Percentiles rank a stretch among this genome's conserved stretches.
Conservation (phyloP, 1,140 invertebrate genomes). For the Cataglyphis hispanica region DNA sequence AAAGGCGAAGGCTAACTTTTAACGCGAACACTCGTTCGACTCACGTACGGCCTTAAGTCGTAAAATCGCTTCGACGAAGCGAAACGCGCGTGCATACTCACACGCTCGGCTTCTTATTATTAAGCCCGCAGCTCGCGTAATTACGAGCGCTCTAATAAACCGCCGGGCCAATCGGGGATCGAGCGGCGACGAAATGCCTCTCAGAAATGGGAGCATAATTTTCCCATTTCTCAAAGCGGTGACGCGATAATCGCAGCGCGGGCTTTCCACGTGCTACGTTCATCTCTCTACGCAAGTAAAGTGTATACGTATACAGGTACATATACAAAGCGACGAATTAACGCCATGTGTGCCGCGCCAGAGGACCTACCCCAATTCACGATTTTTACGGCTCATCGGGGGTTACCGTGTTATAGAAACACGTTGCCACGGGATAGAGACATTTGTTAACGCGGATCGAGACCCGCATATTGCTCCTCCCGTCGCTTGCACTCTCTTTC, state of each 20-base stretch:
- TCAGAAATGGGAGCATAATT: constrained; percentile 60
- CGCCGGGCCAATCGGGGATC: constrained; percentile 50
- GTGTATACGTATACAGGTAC: constrained; percentile 10
- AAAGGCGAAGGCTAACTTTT: constrained; percentile 14
- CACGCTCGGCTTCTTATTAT: constrained; percentile 51
- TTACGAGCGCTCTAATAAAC: constrained; percentile 53
- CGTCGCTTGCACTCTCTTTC: constrained; percentile 15
- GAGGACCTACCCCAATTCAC: constrained; percentile 68
- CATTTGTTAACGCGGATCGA: constrained; percentile 81
- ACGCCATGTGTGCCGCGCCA: constrained; percentile 69
- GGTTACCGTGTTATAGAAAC: constrained; percentile 63
- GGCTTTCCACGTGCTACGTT: constrained; percentile 7
- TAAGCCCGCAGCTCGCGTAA: constrained; percentile 45
- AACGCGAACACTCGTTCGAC: neutral
- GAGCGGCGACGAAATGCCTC: constrained; percentile 17
- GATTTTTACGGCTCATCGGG: constrained; percentile 77
- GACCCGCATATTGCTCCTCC: constrained; percentile 72
- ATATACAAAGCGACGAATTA: constrained; percentile 59
- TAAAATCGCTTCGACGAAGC: constrained; percentile 29
- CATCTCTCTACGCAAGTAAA: constrained; percentile 20
- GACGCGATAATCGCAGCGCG: constrained; percentile 66
- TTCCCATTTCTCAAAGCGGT: constrained; percentile 68
- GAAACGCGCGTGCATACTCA: constrained; percentile 17
- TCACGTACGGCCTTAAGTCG: constrained; percentile 8
- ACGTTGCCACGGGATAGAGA: constrained; percentile 78